A percentile compares a stretch with the other conserved stretches of the same genome.
phyloP scores from a whole-genome alignment of 2,797 vertebrate genomes.

The Macropodus opercularis region DNA sequence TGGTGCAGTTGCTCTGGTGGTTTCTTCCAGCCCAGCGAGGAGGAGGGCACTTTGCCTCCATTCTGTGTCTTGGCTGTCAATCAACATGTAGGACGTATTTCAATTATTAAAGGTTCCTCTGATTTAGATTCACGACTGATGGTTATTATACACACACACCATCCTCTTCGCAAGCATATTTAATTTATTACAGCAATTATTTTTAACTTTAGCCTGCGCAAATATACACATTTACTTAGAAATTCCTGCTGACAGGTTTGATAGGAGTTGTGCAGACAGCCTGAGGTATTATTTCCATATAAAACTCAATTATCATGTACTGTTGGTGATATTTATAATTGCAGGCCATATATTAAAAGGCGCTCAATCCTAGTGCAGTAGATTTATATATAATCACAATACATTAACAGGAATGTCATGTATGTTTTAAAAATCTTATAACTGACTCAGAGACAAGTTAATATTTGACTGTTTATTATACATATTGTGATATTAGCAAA shows the following conservation, averaged over 20 bases:
- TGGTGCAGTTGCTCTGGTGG: background rate
- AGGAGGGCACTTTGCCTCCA: background rate
- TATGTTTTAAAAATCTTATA: background rate
- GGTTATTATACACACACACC: too few species aligned
- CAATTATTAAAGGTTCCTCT: background rate
- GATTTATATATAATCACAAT: background rate
- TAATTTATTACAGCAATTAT: background rate
- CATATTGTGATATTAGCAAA: slow-evolving; percentile 44
- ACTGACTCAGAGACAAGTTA: slow-evolving; percentile 8
- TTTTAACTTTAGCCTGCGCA: too few species aligned
- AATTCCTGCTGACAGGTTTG: background rate
- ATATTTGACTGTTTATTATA: slow-evolving; percentile 68
- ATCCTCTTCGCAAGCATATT: background rate
- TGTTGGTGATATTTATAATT: background rate
- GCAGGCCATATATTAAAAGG: background rate
- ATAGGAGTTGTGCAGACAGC: background rate
- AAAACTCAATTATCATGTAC: background rate
- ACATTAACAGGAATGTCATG: background rate
- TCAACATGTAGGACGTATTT: background rate
- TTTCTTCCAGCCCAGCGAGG: background rate
- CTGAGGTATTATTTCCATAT: background rate
- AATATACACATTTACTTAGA: too few species aligned
- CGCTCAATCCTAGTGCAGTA: background rate
- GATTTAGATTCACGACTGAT: background rate
- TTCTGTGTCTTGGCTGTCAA: background rate